phyloP scores from a whole-genome alignment of 30 jellyfish, hydroid and myxozoan genomes.

The Morbakka virulenta region DNA sequence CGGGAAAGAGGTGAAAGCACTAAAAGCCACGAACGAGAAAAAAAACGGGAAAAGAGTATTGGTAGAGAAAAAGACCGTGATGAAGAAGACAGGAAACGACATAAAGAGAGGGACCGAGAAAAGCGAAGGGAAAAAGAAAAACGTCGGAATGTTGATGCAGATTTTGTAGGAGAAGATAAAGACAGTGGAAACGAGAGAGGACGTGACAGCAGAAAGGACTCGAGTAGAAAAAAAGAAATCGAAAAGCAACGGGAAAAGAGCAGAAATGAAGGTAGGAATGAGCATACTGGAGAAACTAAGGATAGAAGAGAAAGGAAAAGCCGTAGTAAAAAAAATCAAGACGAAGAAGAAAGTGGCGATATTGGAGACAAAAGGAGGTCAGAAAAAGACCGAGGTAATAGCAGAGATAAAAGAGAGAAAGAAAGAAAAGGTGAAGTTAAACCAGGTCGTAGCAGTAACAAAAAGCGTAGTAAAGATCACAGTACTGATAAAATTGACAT shows the following conservation, averaged over 20 bases:
- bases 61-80: neutral
- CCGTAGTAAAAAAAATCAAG: too few species aligned
- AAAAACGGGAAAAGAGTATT: neutral
- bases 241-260: slow-evolving; percentile 4
- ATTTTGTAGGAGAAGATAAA: neutral
- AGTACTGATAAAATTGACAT: too few species aligned
- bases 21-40: neutral
- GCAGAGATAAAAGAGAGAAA: too few species aligned
- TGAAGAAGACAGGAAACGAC: slow-evolving; percentile 7
- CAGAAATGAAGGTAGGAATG: neutral
- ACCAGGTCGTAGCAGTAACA: too few species aligned
- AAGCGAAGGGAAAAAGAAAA: slow-evolving; percentile 12
- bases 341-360: too few species aligned
- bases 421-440: too few species aligned
- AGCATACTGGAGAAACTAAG: too few species aligned
- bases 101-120: neutral
- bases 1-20: neutral
- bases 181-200: neutral
- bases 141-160: too few species aligned
- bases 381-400: too few species aligned
- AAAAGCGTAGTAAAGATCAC: too few species aligned
- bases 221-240: slow-evolving; percentile 3
- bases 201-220: neutral
- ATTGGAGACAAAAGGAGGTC: too few species aligned
- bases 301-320: too few species aligned